Evolutionary conservation across 2,113 vertebrate species (phyloP).

Genomic region (Delphinus delphis): DNA sequence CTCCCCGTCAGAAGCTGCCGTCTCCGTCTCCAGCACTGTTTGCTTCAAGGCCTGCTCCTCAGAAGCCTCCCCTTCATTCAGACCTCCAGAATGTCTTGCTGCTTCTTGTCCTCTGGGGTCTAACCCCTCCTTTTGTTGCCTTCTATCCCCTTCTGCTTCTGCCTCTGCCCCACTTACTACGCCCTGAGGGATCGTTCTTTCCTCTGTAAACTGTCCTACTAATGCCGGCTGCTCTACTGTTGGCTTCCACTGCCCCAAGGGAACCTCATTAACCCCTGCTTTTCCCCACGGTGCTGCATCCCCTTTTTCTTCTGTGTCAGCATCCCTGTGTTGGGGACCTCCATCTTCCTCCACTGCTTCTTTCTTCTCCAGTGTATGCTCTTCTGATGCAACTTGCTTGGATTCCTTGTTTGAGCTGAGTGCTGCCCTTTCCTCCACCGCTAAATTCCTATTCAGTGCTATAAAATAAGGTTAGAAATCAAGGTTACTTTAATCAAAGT

Average conservation of each 20-base stretch:
- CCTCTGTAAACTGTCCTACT: not conserved
- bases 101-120: not conserved
- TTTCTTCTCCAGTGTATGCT: not conserved
- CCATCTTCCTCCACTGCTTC: not conserved
- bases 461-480: conserved; percentile 40
- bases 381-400: not conserved
- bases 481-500: conserved; percentile 28
- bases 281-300: not conserved
- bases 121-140: not conserved
- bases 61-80: not conserved
- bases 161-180: not conserved
- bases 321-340: not conserved
- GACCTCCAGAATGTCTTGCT: not conserved
- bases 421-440: not conserved
- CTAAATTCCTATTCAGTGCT: not conserved
- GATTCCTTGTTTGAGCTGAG: not conserved
- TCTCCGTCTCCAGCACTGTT: not conserved
- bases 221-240: not conserved
- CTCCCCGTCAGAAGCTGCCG: not conserved
- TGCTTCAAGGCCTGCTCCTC: not conserved
- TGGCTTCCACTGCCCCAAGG: not conserved
- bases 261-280: not conserved
- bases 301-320: not conserved
- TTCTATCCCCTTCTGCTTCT: not conserved
- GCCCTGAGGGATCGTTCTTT: not conserved